Evolutionary conservation across 2,797 vertebrate genomes (phyloP).

Genomic region (Microctenopoma steveboyesi): DNA sequence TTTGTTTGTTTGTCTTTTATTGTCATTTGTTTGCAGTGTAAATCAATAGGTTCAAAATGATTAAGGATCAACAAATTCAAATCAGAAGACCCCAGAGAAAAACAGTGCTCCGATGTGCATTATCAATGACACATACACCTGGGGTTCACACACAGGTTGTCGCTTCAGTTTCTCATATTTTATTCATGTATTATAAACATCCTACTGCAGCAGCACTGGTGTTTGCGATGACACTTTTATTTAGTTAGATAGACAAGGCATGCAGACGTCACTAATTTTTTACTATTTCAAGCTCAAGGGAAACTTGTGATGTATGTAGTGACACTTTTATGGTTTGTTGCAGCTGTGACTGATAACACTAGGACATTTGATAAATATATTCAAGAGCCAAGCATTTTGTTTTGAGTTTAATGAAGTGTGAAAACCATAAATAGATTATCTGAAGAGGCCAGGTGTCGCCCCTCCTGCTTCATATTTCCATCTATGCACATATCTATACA

Average conservation of each 20-base stretch:
- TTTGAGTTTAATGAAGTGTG: conserved; percentile 76
- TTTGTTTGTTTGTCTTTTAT: not conserved
- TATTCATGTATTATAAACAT: conserved; percentile 56
- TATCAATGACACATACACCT: not conserved
- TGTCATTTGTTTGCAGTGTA: not conserved
- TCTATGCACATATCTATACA: conserved; percentile 29
- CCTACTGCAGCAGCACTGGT: conserved; percentile 23
- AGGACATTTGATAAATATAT: conserved; percentile 77
- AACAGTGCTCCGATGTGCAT: not conserved
- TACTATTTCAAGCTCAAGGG: conserved; percentile 50
- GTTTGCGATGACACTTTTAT: conserved; percentile 42
- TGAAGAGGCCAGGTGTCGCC: conserved; percentile 70
- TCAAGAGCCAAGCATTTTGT: conserved; percentile 73
- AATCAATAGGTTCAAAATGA: conserved; percentile 25
- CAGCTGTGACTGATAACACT: conserved; percentile 67
- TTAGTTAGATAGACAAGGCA: conserved; percentile 18
- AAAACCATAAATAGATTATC: conserved; percentile 82
- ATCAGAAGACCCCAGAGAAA: conserved; percentile 12
- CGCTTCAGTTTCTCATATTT: conserved; percentile 45
- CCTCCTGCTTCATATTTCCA: conserved; percentile 32
- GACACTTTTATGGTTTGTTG: conserved; percentile 58
- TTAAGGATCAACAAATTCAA: conserved; percentile 21
- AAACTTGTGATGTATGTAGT: conserved; percentile 41
- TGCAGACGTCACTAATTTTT: conserved; percentile 31
- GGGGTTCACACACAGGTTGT: conserved; percentile 25